These are phyloP conservation scores for Helicoverpa assulta DNA, from an alignment of 2,888 invertebrate species.

Conservation along the genomic window DNA sequence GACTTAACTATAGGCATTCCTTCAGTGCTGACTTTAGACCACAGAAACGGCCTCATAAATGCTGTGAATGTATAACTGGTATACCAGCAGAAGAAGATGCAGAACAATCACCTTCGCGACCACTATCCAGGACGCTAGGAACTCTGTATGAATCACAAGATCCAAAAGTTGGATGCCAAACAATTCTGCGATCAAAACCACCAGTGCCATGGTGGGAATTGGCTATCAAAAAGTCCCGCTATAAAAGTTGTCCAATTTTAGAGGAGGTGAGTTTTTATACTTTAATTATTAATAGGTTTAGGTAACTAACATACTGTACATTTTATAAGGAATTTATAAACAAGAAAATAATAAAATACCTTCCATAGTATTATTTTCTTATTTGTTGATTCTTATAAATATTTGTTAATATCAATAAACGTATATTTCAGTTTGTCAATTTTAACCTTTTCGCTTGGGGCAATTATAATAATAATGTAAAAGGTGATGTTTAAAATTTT, in stretches of 20 bases:
- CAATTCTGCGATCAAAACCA: constrained; percentile 92
- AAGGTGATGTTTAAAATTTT: constrained; percentile 69
- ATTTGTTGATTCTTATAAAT: too few species aligned
- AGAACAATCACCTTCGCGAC: constrained; percentile 75
- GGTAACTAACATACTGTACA: not conserved
- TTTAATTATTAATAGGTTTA: constrained; percentile 18
- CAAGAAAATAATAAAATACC: too few species aligned
- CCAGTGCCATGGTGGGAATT: constrained; percentile 97
- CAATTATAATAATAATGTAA: constrained; percentile 21
- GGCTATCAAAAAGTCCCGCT: constrained; percentile 94
- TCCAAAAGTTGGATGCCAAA: constrained; percentile 92
- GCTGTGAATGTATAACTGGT: constrained; percentile 88
- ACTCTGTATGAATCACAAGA: constrained; percentile 90
- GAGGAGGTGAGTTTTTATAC: constrained; percentile 89
- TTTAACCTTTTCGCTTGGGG: constrained; percentile 10
- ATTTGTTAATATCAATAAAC: too few species aligned
- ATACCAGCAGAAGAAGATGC: constrained; percentile 81
- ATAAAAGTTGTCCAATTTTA: constrained; percentile 95
- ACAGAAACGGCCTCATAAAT: constrained; percentile 85
- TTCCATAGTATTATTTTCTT: too few species aligned
- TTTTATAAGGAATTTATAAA: too few species aligned
- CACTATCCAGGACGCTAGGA: constrained; percentile 83
- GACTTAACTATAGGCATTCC: constrained; percentile 87
- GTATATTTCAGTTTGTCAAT: too few species aligned
- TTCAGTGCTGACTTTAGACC: constrained; percentile 85